Evolutionary conservation across 2,113 vertebrate genomes (phyloP).

Genomic region (Pan paniscus): DNA sequence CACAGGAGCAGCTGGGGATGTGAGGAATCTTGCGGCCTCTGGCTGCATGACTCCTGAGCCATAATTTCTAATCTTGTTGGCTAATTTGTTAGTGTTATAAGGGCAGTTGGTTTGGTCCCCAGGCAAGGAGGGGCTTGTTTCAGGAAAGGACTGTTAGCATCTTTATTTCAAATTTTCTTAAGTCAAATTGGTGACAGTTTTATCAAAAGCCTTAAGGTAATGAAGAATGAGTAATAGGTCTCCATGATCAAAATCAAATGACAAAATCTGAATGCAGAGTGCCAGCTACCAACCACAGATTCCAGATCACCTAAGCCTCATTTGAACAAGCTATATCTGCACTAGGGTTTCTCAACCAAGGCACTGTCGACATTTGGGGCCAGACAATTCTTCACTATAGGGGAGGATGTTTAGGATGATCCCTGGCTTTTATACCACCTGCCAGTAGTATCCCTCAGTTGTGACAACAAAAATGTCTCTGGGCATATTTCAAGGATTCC

Average conservation of each 20-base stretch:
- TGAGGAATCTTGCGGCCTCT: no score
- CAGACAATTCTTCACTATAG: not conserved
- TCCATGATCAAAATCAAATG: not conserved
- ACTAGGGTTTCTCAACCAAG: not conserved
- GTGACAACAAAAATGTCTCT: not conserved
- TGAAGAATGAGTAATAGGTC: not conserved
- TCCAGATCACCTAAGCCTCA: not conserved
- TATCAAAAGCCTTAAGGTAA: not conserved
- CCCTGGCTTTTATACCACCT: not conserved
- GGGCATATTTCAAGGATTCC: not conserved
- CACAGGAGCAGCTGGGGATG: no score
- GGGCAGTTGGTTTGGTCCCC: no score
- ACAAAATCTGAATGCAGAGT: not conserved
- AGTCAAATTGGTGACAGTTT: not conserved
- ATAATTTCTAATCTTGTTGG: no score
- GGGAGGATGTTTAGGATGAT: not conserved
- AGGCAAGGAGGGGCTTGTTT: no score
- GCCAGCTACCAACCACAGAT: not conserved
- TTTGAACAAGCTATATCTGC: not conserved
- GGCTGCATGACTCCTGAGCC: no score
- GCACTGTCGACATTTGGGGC: not conserved
- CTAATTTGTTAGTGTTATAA: no score
- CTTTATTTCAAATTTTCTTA: not conserved
- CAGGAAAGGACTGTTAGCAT: no score
- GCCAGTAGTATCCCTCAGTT: not conserved